phyloP scores from a whole-genome alignment of 2,113 vertebrate genomes.

The Catharus minimus region DNA sequence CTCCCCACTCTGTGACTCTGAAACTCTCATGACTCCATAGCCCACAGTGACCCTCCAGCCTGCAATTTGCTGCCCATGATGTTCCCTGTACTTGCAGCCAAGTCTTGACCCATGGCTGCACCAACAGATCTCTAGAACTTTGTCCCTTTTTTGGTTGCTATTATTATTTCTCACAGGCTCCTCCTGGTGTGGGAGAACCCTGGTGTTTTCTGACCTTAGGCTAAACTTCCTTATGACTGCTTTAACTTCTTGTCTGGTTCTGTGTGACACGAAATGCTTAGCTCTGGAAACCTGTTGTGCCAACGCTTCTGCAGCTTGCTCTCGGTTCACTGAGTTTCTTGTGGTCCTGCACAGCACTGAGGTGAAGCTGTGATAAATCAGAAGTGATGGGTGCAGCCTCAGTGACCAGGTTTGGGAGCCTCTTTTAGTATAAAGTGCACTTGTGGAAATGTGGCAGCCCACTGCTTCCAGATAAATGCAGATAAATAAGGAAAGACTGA shows the following conservation, averaged over 20 bases:
- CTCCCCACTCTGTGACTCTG: background rate
- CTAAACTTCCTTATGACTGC: background rate
- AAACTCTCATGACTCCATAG: background rate
- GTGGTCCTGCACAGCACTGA: background rate
- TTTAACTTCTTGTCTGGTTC: background rate
- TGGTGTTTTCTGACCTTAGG: background rate
- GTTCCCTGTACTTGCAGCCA: background rate
- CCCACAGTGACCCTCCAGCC: background rate
- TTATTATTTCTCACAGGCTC: background rate
- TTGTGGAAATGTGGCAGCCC: background rate
- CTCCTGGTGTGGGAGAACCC: background rate
- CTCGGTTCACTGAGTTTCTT: background rate
- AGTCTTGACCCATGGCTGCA: background rate
- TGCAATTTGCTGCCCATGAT: background rate
- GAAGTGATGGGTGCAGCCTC: background rate
- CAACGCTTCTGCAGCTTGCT: background rate
- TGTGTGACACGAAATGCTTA: background rate
- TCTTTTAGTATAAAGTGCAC: background rate
- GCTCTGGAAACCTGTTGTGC: background rate
- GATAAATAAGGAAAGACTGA: conserved; percentile 33
- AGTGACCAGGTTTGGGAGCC: background rate
- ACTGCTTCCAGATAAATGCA: conserved; percentile 12
- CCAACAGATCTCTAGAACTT: background rate
- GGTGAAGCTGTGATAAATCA: background rate
- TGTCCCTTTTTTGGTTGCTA: background rate